Evolutionary conservation across 2,888 invertebrate genomes (phyloP).

Genomic region (Diabrotica balteata): DNA sequence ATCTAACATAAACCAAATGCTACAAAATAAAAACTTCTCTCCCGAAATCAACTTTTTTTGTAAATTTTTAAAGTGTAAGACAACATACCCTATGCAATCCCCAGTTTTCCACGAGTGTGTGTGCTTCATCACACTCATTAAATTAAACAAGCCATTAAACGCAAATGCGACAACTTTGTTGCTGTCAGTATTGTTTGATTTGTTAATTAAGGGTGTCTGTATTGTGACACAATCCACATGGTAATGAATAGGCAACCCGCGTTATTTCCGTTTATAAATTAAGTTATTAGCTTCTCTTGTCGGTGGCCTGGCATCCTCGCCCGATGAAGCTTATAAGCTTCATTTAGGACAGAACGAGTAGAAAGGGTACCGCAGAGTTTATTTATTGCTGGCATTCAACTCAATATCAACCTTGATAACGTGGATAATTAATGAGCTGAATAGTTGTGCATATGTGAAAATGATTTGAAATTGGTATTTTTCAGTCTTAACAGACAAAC

Average conservation of each 20-base stretch:
- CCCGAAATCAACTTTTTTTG: no score
- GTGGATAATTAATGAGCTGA: no score
- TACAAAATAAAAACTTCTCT: no score
- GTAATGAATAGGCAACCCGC: conserved; percentile 27
- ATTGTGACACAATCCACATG: conserved; percentile 26
- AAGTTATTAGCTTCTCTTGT: conserved; percentile 24
- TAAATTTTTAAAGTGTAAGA: no score
- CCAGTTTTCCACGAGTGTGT: not conserved
- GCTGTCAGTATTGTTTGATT: conserved; percentile 34
- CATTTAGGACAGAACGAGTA: not conserved
- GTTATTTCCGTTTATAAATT: conserved; percentile 30
- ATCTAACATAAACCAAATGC: no score
- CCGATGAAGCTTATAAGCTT: conserved; percentile 4
- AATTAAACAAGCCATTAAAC: conserved; percentile 36
- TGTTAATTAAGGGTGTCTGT: conserved; percentile 34
- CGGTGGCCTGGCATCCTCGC: not conserved
- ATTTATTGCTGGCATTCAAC: not conserved
- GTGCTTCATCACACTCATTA: conserved; percentile 30
- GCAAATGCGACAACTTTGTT: conserved; percentile 37
- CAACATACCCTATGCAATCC: no score
- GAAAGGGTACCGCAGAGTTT: not conserved
- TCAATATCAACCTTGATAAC: no score
- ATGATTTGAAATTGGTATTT: no score
- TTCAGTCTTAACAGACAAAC: no score
- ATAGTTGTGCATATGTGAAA: no score